Conservation (phyloP, 2,797 vertebrate genomes). For the Mustela erminea region DNA sequence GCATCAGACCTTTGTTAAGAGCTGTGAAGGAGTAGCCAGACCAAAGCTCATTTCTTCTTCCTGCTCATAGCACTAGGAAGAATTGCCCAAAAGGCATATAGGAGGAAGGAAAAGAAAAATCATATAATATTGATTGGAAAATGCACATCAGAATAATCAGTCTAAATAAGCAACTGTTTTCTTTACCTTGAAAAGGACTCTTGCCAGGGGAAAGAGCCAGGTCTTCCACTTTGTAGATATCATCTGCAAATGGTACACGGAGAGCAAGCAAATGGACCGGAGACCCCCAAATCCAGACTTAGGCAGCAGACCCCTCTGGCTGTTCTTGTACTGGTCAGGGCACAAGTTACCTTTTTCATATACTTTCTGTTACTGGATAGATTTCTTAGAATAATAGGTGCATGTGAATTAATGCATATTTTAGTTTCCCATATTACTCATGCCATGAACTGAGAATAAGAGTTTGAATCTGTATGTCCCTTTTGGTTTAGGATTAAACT, state of each 20-base stretch:
- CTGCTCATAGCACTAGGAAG: neutral
- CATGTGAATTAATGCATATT: neutral
- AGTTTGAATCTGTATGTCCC: neutral
- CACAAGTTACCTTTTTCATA: neutral
- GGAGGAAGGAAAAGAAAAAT: constrained; percentile 20
- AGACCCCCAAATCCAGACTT: neutral
- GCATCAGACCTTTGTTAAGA: constrained; percentile 34
- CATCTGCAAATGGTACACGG: neutral
- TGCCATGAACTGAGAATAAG: neutral
- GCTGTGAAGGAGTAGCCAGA: neutral
- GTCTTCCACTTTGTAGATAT: neutral
- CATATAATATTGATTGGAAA: neutral
- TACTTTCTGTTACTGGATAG: neutral
- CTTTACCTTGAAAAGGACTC: neutral
- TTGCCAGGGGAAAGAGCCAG: neutral
- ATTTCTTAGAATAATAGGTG: constrained; percentile 9
- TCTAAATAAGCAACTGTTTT: neutral
- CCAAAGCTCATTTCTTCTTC: constrained; percentile 37
- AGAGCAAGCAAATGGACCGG: neutral
- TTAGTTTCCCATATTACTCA: neutral
- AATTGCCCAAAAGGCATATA: neutral
- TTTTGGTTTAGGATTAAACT: constrained; percentile 41
- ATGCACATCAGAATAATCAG: neutral
- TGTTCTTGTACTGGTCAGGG: neutral
- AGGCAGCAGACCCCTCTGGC: neutral